Conservation (phyloP, 2,113 vertebrate genomes). For the Leiothrix lutea region DNA sequence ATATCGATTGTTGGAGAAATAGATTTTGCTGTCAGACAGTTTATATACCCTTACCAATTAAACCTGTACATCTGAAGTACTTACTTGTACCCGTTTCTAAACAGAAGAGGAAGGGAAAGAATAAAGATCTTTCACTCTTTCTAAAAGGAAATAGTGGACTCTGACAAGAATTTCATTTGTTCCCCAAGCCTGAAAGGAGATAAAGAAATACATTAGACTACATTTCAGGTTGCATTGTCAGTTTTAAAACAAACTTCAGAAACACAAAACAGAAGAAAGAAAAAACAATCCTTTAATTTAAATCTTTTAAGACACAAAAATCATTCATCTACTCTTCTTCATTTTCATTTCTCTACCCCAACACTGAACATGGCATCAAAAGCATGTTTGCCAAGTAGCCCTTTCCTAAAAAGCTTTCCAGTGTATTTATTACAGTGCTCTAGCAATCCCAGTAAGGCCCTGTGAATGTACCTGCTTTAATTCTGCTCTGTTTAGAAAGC, state of each 20-base stretch:
- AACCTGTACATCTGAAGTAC: background rate
- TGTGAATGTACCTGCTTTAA: background rate
- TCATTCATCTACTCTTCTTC: background rate
- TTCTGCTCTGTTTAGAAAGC: conserved; percentile 6
- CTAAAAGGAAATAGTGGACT: background rate
- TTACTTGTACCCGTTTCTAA: background rate
- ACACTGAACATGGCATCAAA: background rate
- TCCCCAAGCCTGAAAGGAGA: conserved; percentile 67
- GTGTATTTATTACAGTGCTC: background rate
- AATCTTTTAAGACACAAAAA: background rate
- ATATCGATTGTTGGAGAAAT: background rate
- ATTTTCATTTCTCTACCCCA: background rate
- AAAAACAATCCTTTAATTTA: background rate
- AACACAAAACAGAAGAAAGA: background rate
- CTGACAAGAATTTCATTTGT: conserved; percentile 45
- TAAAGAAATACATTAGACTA: background rate
- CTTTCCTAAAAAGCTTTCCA: background rate
- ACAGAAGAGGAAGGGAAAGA: background rate
- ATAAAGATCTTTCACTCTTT: background rate
- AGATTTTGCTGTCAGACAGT: background rate
- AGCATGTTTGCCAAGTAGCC: background rate
- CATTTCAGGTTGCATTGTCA: background rate
- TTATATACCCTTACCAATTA: background rate
- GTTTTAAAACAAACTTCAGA: background rate
- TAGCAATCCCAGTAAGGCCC: background rate